These are phyloP conservation scores for Piezodorus guildinii DNA, from an alignment of 1,140 invertebrate species.

Conservation along the genomic window DNA sequence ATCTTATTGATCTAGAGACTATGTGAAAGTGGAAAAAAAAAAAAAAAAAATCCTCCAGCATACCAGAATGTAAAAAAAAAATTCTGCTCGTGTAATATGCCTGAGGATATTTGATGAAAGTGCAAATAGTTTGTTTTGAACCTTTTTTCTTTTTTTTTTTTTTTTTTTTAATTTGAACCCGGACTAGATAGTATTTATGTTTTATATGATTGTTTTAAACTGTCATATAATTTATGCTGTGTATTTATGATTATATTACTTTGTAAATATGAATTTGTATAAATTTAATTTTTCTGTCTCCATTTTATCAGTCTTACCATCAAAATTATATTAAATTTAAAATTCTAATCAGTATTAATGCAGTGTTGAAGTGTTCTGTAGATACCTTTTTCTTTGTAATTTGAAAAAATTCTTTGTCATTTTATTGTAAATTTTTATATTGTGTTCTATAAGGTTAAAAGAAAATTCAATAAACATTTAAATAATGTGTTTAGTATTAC, in stretches of 20 bases:
- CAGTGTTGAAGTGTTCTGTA: not conserved
- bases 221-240: not conserved
- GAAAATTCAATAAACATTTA: no score
- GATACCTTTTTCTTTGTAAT: not conserved
- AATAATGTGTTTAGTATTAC: no score
- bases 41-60: no score
- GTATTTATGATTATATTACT: not conserved
- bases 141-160: no score
- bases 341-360: not conserved
- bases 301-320: not conserved
- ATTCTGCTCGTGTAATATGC: no score
- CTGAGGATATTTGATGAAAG: no score
- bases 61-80: no score
- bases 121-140: no score
- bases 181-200: not conserved
- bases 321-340: not conserved
- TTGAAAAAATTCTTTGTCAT: not conserved
- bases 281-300: not conserved
- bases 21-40: no score
- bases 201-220: constrained; percentile 2
- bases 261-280: not conserved
- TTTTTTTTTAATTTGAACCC: no score
- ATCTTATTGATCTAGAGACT: no score
- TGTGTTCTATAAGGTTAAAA: constrained; percentile 1
- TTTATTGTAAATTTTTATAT: constrained; percentile 8